Conservation (phyloP, 2,888 invertebrate genomes). For the Timandra comae region DNA sequence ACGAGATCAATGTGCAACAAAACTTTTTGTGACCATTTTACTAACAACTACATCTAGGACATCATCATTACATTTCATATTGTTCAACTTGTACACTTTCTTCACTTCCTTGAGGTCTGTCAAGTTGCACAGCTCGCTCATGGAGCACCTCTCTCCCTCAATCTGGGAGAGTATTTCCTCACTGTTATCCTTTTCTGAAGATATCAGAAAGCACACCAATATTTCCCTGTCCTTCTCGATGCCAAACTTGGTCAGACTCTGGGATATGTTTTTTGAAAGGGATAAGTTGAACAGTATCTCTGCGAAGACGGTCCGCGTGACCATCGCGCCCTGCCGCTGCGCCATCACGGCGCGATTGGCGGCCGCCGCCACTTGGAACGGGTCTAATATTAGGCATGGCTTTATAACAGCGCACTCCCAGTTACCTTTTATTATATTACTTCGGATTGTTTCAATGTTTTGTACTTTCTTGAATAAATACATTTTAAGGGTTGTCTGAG, state of each 20-base stretch:
- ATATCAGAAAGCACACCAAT: slow-evolving; percentile 49
- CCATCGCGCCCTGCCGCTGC: slow-evolving; percentile 61
- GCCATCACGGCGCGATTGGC: slow-evolving; percentile 80
- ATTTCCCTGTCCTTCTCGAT: slow-evolving; percentile 52
- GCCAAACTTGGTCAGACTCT: slow-evolving; percentile 81
- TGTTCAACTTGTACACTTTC: slow-evolving; percentile 78
- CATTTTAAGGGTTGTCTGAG: slow-evolving; percentile 56
- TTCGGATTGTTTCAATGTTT: slow-evolving; percentile 73
- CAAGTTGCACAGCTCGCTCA: slow-evolving; percentile 62
- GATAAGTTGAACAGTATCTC: slow-evolving; percentile 84
- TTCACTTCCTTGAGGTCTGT: slow-evolving; percentile 71
- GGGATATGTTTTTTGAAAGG: slow-evolving; percentile 81
- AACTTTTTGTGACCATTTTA: slow-evolving; percentile 81
- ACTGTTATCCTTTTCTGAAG: slow-evolving; percentile 30
- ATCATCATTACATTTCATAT: slow-evolving; percentile 50
- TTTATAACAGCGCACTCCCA: slow-evolving; percentile 80
- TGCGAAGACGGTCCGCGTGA: slow-evolving; percentile 78
- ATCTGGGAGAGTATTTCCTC: slow-evolving; percentile 62
- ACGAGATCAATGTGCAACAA: slow-evolving; percentile 52
- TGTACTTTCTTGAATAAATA: slow-evolving; percentile 76
- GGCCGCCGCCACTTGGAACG: slow-evolving; percentile 78
- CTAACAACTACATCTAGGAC: slow-evolving; percentile 79
- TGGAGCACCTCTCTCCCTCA: slow-evolving; percentile 69
- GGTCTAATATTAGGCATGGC: slow-evolving; percentile 76
- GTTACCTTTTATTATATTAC: slow-evolving; percentile 71